Conservation (phyloP, 2,113 vertebrate genomes). For the Ranitomeya variabilis region DNA sequence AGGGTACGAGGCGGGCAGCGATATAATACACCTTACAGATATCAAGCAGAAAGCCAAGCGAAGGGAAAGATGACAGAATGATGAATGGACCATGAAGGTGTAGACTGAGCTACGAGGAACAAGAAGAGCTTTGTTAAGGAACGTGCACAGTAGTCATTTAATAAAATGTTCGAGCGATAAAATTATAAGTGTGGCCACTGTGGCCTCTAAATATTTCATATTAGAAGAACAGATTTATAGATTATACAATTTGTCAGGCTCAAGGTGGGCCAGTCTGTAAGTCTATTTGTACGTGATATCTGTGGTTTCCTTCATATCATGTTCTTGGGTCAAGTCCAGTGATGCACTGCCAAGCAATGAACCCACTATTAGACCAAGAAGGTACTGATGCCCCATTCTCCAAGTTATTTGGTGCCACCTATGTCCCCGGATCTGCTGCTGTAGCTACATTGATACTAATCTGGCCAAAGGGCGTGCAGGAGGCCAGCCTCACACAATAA, state of each 20-base stretch:
- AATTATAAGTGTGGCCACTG: not conserved
- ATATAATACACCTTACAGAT: slow-evolving; percentile 13
- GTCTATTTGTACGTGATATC: not conserved
- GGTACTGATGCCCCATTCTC: too few relatives aligned
- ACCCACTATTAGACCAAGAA: not conserved
- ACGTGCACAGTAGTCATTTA: slow-evolving; percentile 9
- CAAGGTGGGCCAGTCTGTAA: not conserved
- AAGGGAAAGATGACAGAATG: slow-evolving; percentile 47
- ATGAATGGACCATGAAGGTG: slow-evolving; percentile 40
- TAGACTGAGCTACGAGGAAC: slow-evolving; percentile 42
- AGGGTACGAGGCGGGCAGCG: slow-evolving; percentile 44
- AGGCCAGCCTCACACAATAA: too few relatives aligned
- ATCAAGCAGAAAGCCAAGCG: slow-evolving; percentile 56
- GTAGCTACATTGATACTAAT: too few relatives aligned
- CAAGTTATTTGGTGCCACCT: not conserved
- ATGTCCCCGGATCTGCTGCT: not conserved
- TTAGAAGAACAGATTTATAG: slow-evolving; percentile 1
- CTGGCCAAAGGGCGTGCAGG: too few relatives aligned
- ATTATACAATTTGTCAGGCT: not conserved
- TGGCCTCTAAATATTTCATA: slow-evolving; percentile 21
- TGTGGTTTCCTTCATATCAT: not conserved
- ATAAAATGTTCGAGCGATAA: slow-evolving; percentile 14
- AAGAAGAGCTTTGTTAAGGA: slow-evolving; percentile 47
- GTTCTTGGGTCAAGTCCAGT: not conserved
- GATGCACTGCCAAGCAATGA: not conserved